Conservation (phyloP, 2,888 invertebrate genomes). For the Orthosia gothica region DNA sequence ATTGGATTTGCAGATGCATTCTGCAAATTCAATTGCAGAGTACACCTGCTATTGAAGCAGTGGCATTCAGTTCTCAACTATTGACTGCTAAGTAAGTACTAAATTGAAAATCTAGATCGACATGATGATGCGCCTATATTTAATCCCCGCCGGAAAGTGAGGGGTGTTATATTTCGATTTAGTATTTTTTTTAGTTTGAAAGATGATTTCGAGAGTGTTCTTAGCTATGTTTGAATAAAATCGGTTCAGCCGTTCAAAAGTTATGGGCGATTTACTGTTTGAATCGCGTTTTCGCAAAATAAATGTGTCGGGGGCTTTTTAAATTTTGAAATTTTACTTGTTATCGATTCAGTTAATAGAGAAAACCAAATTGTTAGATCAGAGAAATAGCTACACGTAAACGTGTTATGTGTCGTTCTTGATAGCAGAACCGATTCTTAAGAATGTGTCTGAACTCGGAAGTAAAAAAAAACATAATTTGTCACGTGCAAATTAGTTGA, state of each 20-base stretch:
- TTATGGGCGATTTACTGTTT: too few species aligned
- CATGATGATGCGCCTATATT: neutral
- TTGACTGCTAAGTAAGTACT: constrained; percentile 56
- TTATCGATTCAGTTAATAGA: neutral
- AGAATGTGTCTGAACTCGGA: neutral
- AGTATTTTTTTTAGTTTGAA: too few species aligned
- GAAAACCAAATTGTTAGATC: constrained; percentile 19
- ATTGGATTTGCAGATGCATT: constrained; percentile 16
- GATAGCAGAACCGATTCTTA: neutral
- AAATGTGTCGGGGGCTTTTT: too few species aligned
- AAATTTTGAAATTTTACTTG: too few species aligned
- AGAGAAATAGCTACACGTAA: neutral
- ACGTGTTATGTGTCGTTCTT: neutral
- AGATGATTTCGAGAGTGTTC: too few species aligned
- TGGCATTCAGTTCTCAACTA: constrained; percentile 45
- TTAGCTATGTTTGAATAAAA: too few species aligned
- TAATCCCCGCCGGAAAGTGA: too few species aligned
- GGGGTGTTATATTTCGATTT: too few species aligned
- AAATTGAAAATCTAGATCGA: neutral
- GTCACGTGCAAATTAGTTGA: constrained; percentile 9
- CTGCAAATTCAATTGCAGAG: too few species aligned
- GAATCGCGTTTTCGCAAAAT: too few species aligned
- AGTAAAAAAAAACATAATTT: constrained; percentile 2
- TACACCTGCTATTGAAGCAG: neutral
- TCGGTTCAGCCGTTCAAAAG: too few species aligned